Conservation (phyloP, 2,113 vertebrate genomes). For the Nycticebus coucang region DNA sequence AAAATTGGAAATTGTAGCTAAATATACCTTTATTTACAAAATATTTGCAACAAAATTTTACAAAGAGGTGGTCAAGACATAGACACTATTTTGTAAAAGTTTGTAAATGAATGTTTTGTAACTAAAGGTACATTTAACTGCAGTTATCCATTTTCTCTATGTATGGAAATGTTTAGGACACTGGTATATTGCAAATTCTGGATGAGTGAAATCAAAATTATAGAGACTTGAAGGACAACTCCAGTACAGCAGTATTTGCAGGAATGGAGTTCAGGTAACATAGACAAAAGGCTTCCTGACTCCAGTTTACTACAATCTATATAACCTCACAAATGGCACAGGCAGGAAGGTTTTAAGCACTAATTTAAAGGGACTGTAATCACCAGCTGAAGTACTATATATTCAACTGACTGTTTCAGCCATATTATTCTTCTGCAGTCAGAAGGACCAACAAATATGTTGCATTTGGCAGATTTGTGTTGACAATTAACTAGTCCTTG, state of each 20-base stretch:
- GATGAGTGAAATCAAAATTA: slow-evolving; percentile 36
- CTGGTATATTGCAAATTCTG: slow-evolving; percentile 5
- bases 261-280: background rate
- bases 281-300: slow-evolving; percentile 28
- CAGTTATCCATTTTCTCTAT: too few species aligned
- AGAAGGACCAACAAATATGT: background rate
- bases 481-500: slow-evolving; percentile 49
- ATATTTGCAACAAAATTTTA: too few species aligned
- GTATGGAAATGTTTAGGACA: too few species aligned
- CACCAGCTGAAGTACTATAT: background rate
- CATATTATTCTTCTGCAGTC: background rate
- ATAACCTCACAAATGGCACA: background rate
- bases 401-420: background rate
- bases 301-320: background rate
- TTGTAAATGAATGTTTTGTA: too few species aligned
- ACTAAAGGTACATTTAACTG: too few species aligned
- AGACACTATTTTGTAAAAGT: too few species aligned
- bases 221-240: background rate
- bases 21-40: too few species aligned
- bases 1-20: too few species aligned
- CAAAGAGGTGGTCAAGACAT: too few species aligned
- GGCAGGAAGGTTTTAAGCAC: background rate
- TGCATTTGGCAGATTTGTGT: background rate
- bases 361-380: background rate
- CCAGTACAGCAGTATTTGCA: background rate